Percentiles rank a stretch among this genome's conserved stretches.
Evolutionary conservation across 2,888 invertebrate genomes (phyloP).

Genomic region (Tetheella fluctuosa): DNA sequence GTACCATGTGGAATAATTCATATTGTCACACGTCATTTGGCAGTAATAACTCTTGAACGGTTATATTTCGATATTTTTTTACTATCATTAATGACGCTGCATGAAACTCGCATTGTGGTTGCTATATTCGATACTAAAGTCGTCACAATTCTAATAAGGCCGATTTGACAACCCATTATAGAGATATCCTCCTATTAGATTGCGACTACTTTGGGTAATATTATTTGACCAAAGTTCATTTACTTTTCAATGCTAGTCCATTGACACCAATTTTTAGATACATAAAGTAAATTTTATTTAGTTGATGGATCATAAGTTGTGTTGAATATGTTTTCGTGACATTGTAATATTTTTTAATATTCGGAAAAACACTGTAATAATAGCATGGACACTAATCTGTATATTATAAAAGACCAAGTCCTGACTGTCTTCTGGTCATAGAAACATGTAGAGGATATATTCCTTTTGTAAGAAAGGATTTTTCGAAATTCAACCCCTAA

Average conservation of each 20-base stretch:
- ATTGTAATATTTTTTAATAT: neutral
- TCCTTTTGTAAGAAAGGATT: too few relatives aligned
- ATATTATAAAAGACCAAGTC: too few relatives aligned
- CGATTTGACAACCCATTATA: too few relatives aligned
- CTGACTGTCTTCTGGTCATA: too few relatives aligned
- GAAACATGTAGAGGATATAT: too few relatives aligned
- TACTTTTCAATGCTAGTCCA: neutral
- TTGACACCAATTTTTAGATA: neutral
- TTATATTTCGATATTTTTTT: conserved; percentile 1
- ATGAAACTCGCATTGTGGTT: neutral
- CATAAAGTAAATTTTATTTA: neutral
- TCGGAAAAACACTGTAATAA: neutral
- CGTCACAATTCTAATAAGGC: too few relatives aligned
- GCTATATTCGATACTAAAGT: neutral
- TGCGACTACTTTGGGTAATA: too few relatives aligned
- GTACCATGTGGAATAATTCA: neutral
- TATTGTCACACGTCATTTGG: conserved; percentile 12
- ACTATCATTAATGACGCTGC: neutral
- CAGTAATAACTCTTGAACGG: neutral
- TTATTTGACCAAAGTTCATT: neutral
- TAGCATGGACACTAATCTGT: too few relatives aligned
- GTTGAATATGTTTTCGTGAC: neutral
- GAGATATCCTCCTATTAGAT: too few relatives aligned
- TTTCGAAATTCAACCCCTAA: too few relatives aligned
- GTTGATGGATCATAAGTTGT: neutral